Evolutionary conservation across 2,797 vertebrate species (phyloP).

Genomic region (Sandelia bainsii): DNA sequence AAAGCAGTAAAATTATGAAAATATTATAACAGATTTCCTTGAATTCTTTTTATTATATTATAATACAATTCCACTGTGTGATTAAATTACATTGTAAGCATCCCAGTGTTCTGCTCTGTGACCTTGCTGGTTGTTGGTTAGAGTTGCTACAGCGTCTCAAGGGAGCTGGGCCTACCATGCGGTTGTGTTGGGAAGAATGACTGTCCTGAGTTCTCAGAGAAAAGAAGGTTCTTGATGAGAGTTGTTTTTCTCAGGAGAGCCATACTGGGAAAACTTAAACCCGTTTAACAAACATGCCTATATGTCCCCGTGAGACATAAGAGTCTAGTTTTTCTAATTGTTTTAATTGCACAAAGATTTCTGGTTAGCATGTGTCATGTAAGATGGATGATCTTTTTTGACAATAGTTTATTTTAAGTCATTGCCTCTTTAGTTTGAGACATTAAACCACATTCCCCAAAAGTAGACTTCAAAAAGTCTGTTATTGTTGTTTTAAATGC

Average conservation of each 20-base stretch:
- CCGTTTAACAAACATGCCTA: conserved; percentile 41
- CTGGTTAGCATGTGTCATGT: conserved; percentile 7
- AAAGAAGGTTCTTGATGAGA: conserved; percentile 41
- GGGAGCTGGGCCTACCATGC: conserved; percentile 53
- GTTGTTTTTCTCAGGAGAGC: conserved; percentile 60
- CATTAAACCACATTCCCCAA: not conserved
- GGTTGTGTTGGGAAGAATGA: conserved; percentile 61
- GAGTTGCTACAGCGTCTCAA: conserved; percentile 39
- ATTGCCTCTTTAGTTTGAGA: not conserved
- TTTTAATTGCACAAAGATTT: not conserved
- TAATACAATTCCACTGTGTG: not conserved
- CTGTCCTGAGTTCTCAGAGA: conserved; percentile 66
- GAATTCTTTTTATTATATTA: conserved; percentile 11
- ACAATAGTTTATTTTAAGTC: not conserved
- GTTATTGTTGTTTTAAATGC: too few relatives aligned
- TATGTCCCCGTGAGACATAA: conserved; percentile 18
- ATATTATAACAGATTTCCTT: not conserved
- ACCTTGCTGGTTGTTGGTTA: conserved; percentile 6
- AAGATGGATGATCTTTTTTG: not conserved
- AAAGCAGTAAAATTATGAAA: not conserved
- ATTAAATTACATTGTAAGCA: not conserved
- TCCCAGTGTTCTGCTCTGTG: conserved; percentile 14
- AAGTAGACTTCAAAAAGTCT: not conserved
- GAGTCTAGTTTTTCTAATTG: not conserved
- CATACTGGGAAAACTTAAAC: conserved; percentile 69